Base-by-base conservation (phyloP, 1,140 invertebrate genomes). In the Asobara japonica region DNA sequence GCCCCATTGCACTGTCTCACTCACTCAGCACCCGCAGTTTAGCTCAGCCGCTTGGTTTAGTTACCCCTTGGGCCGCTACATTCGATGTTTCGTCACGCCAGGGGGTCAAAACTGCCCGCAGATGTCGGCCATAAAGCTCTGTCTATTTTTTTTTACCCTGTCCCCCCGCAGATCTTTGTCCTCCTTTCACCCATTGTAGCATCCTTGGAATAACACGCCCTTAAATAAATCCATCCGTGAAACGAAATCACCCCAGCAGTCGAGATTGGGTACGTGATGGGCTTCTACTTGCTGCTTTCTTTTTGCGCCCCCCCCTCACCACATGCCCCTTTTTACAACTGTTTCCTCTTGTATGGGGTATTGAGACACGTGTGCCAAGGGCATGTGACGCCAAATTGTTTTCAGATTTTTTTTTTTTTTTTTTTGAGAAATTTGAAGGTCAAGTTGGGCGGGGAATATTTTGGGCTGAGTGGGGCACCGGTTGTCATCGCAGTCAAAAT, bases 91-190 rank as follows among this genome's bases (percentile, higher is more conserved):
- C 83, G 83, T 87, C 83, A 85, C 82, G 78, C 82, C 73, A 68
- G 82, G 82, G 83, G 82, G 83, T 84, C 83, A 83, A 81, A 84
- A 84, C 84, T 85, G 82, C 78, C 85, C 84, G 83, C 85, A 87
- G 85, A 87, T 87, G 85, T 84, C 82, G 80, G 73, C 78, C 75
- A 82, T 86, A 85, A 84, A 83, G 75, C 60, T 33, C 29, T 29
- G 60, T 62, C n/a, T 31, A 27, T 33, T 62, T 62, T 62, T 31
- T 29, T 61, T 36, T 66, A 16, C 0, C 18, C 45, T 13, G 27
- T 11, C n/a, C 29, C 27, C 31, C 13, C 22, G n/a, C n/a, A n/a
- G n/a, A n/a, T 36, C 56, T 38, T 71, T 33, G 61, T 51, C 75
- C 75, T 80, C 61, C 30, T 31, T 79, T 74, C 75, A 51, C 72